phyloP scores from a whole-genome alignment of 92 coral and sea anemone species.

The Porites lobata region DNA sequence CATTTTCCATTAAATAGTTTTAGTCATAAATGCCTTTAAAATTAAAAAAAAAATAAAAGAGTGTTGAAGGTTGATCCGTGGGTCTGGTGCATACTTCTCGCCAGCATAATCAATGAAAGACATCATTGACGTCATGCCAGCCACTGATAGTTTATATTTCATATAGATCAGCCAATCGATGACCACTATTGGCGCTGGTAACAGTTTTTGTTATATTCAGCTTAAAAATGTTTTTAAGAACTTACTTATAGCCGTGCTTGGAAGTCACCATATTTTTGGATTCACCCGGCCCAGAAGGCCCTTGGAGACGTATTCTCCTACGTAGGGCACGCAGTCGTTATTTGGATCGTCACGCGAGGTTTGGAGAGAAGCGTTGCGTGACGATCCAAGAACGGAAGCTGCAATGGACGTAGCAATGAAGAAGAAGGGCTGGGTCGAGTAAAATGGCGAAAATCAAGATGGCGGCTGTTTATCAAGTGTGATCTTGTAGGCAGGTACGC shows the following conservation, averaged over 20 bases:
- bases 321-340: too few relatives aligned
- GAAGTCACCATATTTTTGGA: constrained; percentile 6
- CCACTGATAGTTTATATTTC: neutral
- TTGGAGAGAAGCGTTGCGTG: too few relatives aligned
- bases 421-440: constrained; percentile 11
- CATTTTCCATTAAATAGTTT: too few relatives aligned
- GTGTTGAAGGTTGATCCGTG: too few relatives aligned
- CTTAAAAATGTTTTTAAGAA: constrained; percentile 10
- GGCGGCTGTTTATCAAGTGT: too few relatives aligned
- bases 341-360: too few relatives aligned
- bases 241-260: constrained; percentile 15
- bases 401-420: neutral
- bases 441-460: constrained; percentile 6
- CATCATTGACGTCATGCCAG: neutral
- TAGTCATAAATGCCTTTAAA: too few relatives aligned
- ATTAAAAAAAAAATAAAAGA: too few relatives aligned
- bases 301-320: neutral
- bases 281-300: neutral
- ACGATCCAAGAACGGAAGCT: neutral
- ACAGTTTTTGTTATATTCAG: constrained; percentile 12
- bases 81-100: too few relatives aligned
- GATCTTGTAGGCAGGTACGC: too few relatives aligned
- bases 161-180: constrained; percentile 1
- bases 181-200: constrained; percentile 8
- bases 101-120: too few relatives aligned